Evolutionary conservation across 1,140 invertebrate genomes (phyloP).

Genomic region (Notospermus geniculatus): DNA sequence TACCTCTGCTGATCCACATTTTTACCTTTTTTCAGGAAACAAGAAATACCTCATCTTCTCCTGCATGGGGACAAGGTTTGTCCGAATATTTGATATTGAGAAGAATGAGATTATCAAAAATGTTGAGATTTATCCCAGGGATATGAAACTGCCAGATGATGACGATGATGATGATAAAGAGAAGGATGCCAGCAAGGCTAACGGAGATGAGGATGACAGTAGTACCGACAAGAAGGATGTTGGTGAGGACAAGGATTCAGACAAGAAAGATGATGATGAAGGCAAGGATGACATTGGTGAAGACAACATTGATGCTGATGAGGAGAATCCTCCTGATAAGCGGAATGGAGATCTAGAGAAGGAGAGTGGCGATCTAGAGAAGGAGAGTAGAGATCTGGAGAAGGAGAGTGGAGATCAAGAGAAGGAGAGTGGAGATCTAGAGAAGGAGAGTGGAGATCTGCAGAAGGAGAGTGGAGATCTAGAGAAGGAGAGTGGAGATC

Average conservation of each 20-base stretch:
- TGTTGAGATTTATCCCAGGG: not conserved
- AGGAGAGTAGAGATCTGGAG: too few species aligned
- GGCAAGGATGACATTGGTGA: conserved; percentile 1
- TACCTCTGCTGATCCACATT: too few species aligned
- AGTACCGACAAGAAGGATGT: not conserved
- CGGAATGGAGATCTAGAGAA: too few species aligned
- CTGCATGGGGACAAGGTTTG: not conserved
- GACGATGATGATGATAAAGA: conserved; percentile 3
- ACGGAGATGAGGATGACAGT: conserved; percentile 2
- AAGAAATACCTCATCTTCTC: not conserved
- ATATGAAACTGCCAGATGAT: conserved; percentile 2
- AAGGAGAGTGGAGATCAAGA: too few species aligned
- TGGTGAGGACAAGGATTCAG: not conserved
- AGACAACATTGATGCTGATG: not conserved
- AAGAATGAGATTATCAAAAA: not conserved
- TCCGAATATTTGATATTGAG: not conserved
- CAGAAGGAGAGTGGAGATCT: too few species aligned
- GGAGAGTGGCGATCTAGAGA: too few species aligned
- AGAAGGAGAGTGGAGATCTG: too few species aligned
- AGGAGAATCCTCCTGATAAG: not conserved
- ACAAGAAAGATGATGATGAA: conserved; percentile 1
- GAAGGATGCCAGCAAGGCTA: not conserved
- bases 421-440: too few species aligned
- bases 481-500: too few species aligned
- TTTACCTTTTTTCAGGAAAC: not conserved